These are phyloP conservation scores for Malacoraja senta DNA, from an alignment of 2,797 vertebrate species.

Conservation along the genomic window DNA sequence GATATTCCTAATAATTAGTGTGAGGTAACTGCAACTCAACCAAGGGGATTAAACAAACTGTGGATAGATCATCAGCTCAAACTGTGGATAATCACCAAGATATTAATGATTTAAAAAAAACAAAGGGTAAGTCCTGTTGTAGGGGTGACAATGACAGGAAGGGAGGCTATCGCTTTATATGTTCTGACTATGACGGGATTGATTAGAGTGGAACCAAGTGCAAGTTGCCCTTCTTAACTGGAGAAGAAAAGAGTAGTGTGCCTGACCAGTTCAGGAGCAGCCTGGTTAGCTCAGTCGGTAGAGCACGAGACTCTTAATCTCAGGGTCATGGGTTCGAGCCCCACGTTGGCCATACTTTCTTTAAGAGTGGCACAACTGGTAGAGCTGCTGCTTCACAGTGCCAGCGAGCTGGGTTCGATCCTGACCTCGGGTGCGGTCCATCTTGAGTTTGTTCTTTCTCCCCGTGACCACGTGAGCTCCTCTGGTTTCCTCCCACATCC, in stretches of 20 bases:
- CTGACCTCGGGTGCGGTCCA: no score
- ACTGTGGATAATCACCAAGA: not conserved
- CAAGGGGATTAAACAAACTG: not conserved
- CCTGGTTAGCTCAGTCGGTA: no score
- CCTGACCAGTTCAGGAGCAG: not conserved
- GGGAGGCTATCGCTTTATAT: not conserved
- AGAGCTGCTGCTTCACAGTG: no score
- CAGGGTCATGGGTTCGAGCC: no score
- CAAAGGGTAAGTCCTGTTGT: not conserved
- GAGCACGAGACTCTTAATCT: no score
- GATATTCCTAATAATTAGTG: not conserved
- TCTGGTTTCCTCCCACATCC: no score
- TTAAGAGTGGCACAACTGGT: no score
- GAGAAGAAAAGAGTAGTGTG: not conserved
- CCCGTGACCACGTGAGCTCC: no score
- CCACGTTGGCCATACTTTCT: no score
- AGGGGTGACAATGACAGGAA: not conserved
- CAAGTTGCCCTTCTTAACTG: not conserved
- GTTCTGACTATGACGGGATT: not conserved
- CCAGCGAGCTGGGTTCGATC: no score
- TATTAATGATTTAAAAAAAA: not conserved
- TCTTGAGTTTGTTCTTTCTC: no score
- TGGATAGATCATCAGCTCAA: not conserved
- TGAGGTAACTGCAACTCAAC: not conserved
- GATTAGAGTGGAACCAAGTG: not conserved